Evolutionary conservation across 1,140 invertebrate genomes (phyloP), one percentile per base, ranked within the genome.

Genomic region (Temnothorax nylanderi): DNA sequence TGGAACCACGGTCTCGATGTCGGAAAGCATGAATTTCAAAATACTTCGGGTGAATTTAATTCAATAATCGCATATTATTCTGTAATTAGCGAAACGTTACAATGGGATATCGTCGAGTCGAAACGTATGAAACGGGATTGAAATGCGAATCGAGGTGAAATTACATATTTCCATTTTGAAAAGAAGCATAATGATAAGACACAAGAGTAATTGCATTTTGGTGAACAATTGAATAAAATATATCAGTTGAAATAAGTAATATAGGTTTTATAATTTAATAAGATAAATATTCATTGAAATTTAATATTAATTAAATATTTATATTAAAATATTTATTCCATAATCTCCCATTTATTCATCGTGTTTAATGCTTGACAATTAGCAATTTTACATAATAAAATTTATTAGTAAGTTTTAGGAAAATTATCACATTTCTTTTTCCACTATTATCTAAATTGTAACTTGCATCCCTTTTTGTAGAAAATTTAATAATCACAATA

Each of bases 21-120:
- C 18, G 41, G 13, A 32, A 60, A 75, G n/a, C 21, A 13, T 72
- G 69, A 62, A 34, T 84, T 47, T 84, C 54, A 56, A n/a, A 74
- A 75, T 56, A 58, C 21, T n/a, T 7, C 0, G 54, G 2, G 26
- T 41, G 7, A 16, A 75, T 41, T 84, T 21, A 4, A n/a, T 82
- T 21, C 41, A 51, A 44, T 69, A 54, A 81, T 71, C 44, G 10
- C 32, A 34, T 81, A 81, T 10, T 21, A 44, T 44, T 6, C 11
- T 11, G 1, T 13, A 21, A 67, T 41, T 41, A 56, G 8, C 47
- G 6, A 81, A 37, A 16, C 37, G 8, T 34, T 80, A 10, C 8
- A 32, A 41, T 56, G 37, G 37, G 34, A 18, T 69, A 41, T 8
- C 2, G 1, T 13, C n/a, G 4, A n/a, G n/a, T 26, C 26, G 56